Percentiles rank a stretch among this genome's conserved stretches.
Evolutionary conservation across 2,888 invertebrate species (phyloP).

Genomic region (Drosophila meridiana): DNA sequence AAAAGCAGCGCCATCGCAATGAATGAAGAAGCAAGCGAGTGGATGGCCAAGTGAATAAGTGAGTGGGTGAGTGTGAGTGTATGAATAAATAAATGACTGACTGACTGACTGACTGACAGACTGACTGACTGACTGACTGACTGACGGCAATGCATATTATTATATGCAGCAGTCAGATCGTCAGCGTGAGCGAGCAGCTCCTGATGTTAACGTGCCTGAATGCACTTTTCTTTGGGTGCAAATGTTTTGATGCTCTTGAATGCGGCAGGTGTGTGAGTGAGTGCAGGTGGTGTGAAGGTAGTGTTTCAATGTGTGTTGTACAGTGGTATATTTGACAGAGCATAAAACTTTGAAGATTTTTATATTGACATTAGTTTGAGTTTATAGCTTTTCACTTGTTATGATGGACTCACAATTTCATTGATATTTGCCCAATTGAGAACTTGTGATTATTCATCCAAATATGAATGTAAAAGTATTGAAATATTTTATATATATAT

Average conservation of each 20-base stretch:
- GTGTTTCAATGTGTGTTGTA: neutral
- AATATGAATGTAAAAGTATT: neutral
- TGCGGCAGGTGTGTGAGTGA: neutral
- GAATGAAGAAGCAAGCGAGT: constrained; percentile 54
- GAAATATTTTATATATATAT: neutral
- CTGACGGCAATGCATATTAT: constrained; percentile 38
- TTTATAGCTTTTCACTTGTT: neutral
- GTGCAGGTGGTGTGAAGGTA: constrained; percentile 1
- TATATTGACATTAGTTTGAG: neutral
- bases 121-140: constrained; percentile 51
- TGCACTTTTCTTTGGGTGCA: constrained; percentile 55
- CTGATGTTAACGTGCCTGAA: constrained; percentile 35
- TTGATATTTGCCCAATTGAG: neutral
- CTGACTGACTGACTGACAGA: constrained; percentile 52
- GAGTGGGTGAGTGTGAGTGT: constrained; percentile 34
- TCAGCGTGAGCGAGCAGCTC: constrained; percentile 9
- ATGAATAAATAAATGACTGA: constrained; percentile 52
- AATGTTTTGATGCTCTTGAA: constrained; percentile 24
- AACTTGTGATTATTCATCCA: neutral
- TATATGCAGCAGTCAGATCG: constrained; percentile 24
- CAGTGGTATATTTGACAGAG: constrained; percentile 11
- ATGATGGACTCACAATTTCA: neutral
- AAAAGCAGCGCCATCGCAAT: constrained; percentile 66
- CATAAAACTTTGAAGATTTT: neutral
- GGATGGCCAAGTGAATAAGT: constrained; percentile 38